Percentiles rank a stretch among this genome's conserved stretches.
Conservation (phyloP, 2,113 vertebrate species). For the Vulpes ferrilata region DNA sequence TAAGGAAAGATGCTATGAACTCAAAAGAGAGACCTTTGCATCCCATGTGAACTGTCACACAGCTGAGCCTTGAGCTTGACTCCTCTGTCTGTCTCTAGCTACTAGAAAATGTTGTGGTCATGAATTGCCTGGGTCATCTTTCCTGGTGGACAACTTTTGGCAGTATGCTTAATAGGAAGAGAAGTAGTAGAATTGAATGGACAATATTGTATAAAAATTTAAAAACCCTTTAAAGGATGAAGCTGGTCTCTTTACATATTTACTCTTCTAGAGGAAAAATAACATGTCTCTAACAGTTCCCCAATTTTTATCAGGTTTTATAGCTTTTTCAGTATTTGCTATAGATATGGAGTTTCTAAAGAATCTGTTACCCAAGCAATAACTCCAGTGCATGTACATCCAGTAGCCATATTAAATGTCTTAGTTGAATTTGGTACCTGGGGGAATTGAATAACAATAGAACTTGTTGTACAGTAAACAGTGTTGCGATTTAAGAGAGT, state of each 20-base stretch:
- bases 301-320: background rate
- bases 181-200: background rate
- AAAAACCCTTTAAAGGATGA: background rate
- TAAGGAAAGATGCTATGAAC: background rate
- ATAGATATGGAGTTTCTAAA: background rate
- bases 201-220: constrained; percentile 8
- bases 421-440: background rate
- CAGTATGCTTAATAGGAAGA: background rate
- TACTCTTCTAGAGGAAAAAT: constrained; percentile 26
- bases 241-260: constrained; percentile 26
- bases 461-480: background rate
- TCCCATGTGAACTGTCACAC: background rate
- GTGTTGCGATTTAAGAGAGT: background rate
- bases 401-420: background rate
- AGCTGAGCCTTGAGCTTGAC: background rate
- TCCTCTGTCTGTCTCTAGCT: background rate
- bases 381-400: background rate
- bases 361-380: background rate
- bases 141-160: background rate
- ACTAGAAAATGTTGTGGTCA: background rate
- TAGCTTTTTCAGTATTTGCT: background rate
- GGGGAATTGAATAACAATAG: background rate
- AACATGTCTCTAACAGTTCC: background rate
- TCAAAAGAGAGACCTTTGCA: background rate
- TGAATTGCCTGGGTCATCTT: background rate